Base-by-base conservation (phyloP, 2,113 vertebrate species). In the Pholis gunnellus region DNA sequence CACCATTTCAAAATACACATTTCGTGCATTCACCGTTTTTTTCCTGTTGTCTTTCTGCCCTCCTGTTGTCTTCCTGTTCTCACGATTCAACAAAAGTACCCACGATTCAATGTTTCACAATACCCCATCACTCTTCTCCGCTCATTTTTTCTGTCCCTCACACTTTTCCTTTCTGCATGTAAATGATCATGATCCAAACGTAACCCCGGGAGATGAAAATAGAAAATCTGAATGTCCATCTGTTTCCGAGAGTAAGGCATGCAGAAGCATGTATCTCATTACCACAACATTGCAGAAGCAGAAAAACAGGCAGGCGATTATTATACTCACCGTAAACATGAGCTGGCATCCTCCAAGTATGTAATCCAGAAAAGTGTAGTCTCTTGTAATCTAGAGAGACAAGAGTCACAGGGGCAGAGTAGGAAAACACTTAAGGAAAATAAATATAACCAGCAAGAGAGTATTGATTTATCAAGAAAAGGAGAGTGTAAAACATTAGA, bases 291-390 rank as follows among this genome's bases (percentile, higher is more conserved):
- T 78, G 15, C 54, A 77, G 75, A n/a, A n/a, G 63, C 40, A 70
- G 50, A 63, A 69, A 59, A 75, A 68, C 27, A 2, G 61, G 27
- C 25, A 79, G 66, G 72, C 9, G 72, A 63, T 63, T 64, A 34
- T 73, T 0, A 29, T 83, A 91, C 97, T 98, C 93, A 99, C 98
- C 0, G 98, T 99, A 87, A 99, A 99, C 97, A 98, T 98, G 83
- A 99, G 95, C 74, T 99, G 98, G 92, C 98, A 99, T 86, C 98
- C 98, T 69, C 98, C 98, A 76, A 99, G 93, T 87, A 99, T 99
- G 88, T 99, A 99, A 94, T 99, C 98, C 91, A 99, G 94, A 84
- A 99, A 99, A 9, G 98, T 97, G 87, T 97, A 99, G 94, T 99
- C 95, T 78, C 97, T 96, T 75, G 95, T 95, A 88, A 99, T 97